phyloP scores from a whole-genome alignment of 2,888 invertebrate genomes.

The Zhuqinia jingwanae region DNA sequence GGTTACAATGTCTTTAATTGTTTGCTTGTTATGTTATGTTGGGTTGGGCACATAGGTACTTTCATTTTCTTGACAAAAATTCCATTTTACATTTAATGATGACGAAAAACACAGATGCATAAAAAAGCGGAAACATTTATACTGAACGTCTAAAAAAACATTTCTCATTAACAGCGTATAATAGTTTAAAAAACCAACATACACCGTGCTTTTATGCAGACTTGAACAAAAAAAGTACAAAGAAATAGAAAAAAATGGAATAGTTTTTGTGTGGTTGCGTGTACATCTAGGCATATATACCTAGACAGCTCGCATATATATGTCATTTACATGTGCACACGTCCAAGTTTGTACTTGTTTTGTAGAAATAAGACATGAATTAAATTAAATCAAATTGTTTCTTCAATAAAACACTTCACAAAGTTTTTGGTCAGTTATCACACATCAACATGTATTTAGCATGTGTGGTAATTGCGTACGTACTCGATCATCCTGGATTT shows the following conservation, averaged over 20 bases:
- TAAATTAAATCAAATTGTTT: no score
- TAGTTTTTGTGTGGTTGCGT: neutral
- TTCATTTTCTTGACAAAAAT: neutral
- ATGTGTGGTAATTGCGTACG: neutral
- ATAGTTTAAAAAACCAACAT: no score
- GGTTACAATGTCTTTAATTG: neutral
- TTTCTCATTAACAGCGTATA: no score
- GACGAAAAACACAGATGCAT: neutral
- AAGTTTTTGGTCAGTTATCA: neutral
- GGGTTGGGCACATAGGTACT: constrained; percentile 22
- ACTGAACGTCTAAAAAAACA: no score
- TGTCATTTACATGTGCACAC: neutral
- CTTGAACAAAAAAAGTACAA: no score
- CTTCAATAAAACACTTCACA: no score
- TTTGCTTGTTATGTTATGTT: neutral
- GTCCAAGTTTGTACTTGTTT: neutral
- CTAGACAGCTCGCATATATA: neutral
- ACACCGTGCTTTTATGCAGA: no score
- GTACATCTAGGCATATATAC: neutral
- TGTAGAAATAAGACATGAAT: no score
- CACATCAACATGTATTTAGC: neutral
- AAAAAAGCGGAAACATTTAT: constrained; percentile 11
- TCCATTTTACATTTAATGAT: constrained; percentile 5
- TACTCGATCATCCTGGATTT: neutral
- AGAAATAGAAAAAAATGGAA: constrained; percentile 1